Evolutionary conservation across 1,140 invertebrate species (phyloP).

Genomic region (Diorhabda carinulata): DNA sequence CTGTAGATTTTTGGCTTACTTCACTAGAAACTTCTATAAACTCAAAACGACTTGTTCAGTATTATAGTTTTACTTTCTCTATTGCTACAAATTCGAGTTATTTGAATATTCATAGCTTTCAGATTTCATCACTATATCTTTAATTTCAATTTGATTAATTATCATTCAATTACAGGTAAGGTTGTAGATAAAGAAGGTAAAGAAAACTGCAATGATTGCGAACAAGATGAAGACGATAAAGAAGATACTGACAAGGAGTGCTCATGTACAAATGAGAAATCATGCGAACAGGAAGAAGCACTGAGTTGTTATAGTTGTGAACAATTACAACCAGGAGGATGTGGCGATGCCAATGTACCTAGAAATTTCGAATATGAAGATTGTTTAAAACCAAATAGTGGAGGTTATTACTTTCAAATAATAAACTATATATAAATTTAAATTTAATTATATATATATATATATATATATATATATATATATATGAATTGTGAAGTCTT

Average conservation of each 20-base stretch:
- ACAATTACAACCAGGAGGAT: conserved; percentile 22
- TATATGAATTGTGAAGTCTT: no score
- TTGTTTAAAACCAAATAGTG: not conserved
- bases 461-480: no score
- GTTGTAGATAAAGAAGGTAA: conserved; percentile 32
- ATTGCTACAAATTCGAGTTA: no score
- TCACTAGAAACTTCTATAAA: no score
- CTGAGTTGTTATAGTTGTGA: conserved; percentile 30
- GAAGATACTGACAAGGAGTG: conserved; percentile 33
- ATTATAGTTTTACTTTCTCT: no score
- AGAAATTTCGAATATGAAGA: conserved; percentile 2
- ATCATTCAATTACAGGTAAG: conserved; percentile 15
- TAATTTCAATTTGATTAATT: no score
- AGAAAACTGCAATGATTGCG: conserved; percentile 39
- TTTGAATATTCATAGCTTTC: no score
- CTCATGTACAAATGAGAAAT: conserved; percentile 28
- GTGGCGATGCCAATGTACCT: not conserved
- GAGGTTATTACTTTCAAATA: not conserved
- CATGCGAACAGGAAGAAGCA: conserved; percentile 15
- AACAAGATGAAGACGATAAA: conserved; percentile 35
- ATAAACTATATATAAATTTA: not conserved
- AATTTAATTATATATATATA: no score
- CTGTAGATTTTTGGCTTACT: no score
- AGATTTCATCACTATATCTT: no score
- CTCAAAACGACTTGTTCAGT: no score